Evolutionary conservation across 2,113 vertebrate genomes (phyloP), one percentile per base, ranked within the genome.

Genomic region (Mustelus asterias): DNA sequence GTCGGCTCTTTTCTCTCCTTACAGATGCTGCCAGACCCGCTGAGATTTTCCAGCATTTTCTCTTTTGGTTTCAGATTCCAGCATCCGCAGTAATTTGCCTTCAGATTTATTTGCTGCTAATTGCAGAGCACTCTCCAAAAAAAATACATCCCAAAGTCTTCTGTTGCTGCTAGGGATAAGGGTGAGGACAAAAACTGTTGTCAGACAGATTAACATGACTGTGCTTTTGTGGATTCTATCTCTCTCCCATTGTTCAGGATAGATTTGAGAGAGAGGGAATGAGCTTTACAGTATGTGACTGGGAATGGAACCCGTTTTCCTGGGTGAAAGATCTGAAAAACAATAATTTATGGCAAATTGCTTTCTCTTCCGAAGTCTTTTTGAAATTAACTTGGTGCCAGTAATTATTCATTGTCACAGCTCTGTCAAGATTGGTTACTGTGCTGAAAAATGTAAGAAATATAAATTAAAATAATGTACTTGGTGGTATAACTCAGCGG

Each of bases 151-250:
- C 6, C 18, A 44, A 67, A 33, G 7, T 33, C 37, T 63, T 65
- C 58, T 37, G 33, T 14, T 63, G 13, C 33, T 14, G 54, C 26
- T 24, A 63, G 89, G 63, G 10, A 65, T 93, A 37, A 93, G 37
- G 90, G 9, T n/a, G 16, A 11, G 22, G 26, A 65, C 33, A 85
- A 16, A 86, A 86, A 44, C 41, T 86, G n/a, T 85, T 14, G 41
- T 44, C n/a, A 2, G 37, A 44, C 80, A 93, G 90, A 93, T 93
- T 93, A 67, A 93, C 90, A 67, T 67, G 90, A 63, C 63, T 67
- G n/a, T 93, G 63, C 58, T 67, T 67, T 67, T 93, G 90, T 93
- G 63, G 14, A 67, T 65, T 93, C 54, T 65, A 18, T 93, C 13
- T 41, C 29, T 65, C 44, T 11, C 54, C 10, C 85, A 88, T 88